Conservation (phyloP, 2,797 vertebrate species). For the Coregonus ussuriensis region DNA sequence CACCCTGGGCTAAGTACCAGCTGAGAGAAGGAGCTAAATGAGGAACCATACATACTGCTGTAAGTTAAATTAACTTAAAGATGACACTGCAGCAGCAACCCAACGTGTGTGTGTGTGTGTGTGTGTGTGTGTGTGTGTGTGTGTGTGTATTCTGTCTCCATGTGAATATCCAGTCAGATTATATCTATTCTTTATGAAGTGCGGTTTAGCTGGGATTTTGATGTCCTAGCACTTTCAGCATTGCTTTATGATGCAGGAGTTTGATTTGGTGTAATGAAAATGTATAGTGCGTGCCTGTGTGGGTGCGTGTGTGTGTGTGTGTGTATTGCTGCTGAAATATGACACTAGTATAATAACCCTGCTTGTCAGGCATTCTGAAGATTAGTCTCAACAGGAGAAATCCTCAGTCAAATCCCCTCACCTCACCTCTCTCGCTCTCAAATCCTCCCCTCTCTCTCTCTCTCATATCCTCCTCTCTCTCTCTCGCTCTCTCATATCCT, state of each 20-base stretch:
- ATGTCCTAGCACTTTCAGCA: not conserved
- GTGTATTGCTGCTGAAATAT: slow-evolving; percentile 17
- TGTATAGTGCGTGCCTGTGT: too few relatives aligned
- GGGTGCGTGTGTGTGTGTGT: not conserved
- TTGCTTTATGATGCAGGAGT: too few relatives aligned
- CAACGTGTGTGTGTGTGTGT: slow-evolving; percentile 2
- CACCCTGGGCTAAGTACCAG: not conserved
- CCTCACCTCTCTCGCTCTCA: slow-evolving; percentile 5
- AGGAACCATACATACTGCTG: not conserved
- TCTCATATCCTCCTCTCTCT: not conserved
- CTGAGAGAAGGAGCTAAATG: not conserved
- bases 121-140: too few relatives aligned
- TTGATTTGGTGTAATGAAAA: too few relatives aligned
- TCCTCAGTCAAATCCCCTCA: slow-evolving; percentile 66
- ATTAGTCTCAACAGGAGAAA: slow-evolving; percentile 67
- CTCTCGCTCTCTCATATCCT: slow-evolving; percentile 7
- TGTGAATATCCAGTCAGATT: too few relatives aligned
- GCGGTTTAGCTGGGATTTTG: not conserved
- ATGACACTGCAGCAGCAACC: slow-evolving; percentile 4
- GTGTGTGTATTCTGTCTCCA: too few relatives aligned
- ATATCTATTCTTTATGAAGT: too few relatives aligned
- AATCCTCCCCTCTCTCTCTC: not conserved
- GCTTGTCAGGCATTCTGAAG: slow-evolving; percentile 61
- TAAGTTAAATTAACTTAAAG: not conserved
- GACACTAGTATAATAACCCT: slow-evolving; percentile 49